Conservation (phyloP, 2,888 invertebrate genomes). For the Neoascia interrupta region DNA sequence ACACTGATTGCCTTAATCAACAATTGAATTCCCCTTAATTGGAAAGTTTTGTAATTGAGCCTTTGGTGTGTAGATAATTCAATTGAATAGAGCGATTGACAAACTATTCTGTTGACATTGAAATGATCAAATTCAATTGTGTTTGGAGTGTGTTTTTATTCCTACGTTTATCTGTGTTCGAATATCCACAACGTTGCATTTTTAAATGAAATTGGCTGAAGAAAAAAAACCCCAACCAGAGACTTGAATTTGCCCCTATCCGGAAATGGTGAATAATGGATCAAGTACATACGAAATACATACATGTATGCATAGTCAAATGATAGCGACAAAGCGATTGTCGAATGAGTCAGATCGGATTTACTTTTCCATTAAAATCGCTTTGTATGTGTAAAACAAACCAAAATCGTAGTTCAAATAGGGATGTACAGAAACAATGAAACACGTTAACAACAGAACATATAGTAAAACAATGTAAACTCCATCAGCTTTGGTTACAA, state of each 20-base stretch:
- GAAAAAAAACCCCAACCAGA: too few relatives aligned
- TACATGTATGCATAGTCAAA: conserved; percentile 8
- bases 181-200: not conserved
- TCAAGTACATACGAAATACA: too few relatives aligned
- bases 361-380: too few relatives aligned
- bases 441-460: too few relatives aligned
- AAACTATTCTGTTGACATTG: conserved; percentile 51
- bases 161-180: not conserved
- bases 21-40: too few relatives aligned
- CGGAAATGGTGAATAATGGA: conserved; percentile 22
- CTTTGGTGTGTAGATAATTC: conserved; percentile 7
- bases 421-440: not conserved
- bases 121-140: conserved; percentile 46
- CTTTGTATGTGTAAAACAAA: too few relatives aligned
- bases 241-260: conserved; percentile 5
- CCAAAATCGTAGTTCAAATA: not conserved
- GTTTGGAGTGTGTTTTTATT: not conserved
- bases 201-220: not conserved
- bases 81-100: conserved; percentile 38
- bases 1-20: conserved; percentile 2
- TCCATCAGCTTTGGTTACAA: too few relatives aligned
- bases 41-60: conserved; percentile 26
- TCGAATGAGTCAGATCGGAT: too few relatives aligned
- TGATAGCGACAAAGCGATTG: conserved; percentile 10
- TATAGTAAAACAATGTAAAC: too few relatives aligned